Evolutionary conservation across 1,140 invertebrate species (phyloP).

Genomic region (Tachypleus tridentatus): DNA sequence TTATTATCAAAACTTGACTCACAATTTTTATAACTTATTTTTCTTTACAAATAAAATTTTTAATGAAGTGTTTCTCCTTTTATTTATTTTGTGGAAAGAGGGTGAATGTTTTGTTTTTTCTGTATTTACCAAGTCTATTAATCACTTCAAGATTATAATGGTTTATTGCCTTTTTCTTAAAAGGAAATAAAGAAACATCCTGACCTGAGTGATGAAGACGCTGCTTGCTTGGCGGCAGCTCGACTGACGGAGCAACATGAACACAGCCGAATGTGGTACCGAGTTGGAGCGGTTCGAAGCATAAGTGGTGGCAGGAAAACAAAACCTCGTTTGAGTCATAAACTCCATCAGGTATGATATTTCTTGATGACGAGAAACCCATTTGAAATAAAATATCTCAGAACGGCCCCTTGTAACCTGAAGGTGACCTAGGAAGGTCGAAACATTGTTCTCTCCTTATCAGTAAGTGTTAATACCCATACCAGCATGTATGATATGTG

Average conservation of each 20-base stretch:
- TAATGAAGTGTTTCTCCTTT: background rate
- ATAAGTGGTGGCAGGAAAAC: slow-evolving; percentile 42
- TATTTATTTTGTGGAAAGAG: background rate
- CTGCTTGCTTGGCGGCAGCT: slow-evolving; percentile 44
- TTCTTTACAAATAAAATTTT: background rate
- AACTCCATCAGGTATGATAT: slow-evolving; percentile 13
- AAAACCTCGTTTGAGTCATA: slow-evolving; percentile 23
- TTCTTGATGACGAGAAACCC: too few species aligned
- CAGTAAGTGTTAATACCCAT: too few species aligned
- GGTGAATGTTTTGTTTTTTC: background rate
- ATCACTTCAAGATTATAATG: too few species aligned
- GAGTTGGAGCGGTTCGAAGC: slow-evolving; percentile 44
- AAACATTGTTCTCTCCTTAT: too few species aligned
- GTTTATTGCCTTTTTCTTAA: slow-evolving; percentile 3
- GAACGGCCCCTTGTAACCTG: too few species aligned
- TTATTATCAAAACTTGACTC: background rate
- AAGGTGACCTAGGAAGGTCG: too few species aligned
- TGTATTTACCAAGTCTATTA: too few species aligned
- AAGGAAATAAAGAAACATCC: slow-evolving; percentile 44
- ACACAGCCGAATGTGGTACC: slow-evolving; percentile 46
- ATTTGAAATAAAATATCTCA: too few species aligned
- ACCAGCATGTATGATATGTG: too few species aligned
- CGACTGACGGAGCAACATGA: slow-evolving; percentile 41
- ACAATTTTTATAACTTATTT: background rate
- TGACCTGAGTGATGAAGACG: slow-evolving; percentile 44